Percentiles rank a stretch among this genome's conserved stretches.
These are phyloP conservation scores for Drosophila siamana DNA, from an alignment of 2,888 invertebrate genomes.

Conservation along the genomic window DNA sequence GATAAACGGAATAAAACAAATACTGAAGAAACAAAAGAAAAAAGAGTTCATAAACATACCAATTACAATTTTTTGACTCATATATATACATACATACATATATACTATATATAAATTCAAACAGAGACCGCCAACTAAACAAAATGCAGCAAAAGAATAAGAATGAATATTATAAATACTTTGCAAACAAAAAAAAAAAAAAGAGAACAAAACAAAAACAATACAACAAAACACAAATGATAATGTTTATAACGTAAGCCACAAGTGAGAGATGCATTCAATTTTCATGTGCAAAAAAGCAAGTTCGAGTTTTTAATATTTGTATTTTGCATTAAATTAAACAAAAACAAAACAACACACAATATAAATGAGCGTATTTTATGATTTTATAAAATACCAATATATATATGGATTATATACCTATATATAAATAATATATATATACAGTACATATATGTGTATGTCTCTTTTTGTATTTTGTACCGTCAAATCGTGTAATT, in stretches of 20 bases:
- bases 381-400: constrained; percentile 75
- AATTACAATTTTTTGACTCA: constrained; percentile 62
- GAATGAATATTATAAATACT: constrained; percentile 37
- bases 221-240: constrained; percentile 39
- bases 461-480: constrained; percentile 76
- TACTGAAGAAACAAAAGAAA: constrained; percentile 12
- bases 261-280: constrained; percentile 72
- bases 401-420: constrained; percentile 43
- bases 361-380: constrained; percentile 65
- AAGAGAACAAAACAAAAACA: constrained; percentile 18
- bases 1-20: constrained; percentile 36
- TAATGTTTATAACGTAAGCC: constrained; percentile 65
- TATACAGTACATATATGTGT: constrained; percentile 67
- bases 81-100: constrained; percentile 43
- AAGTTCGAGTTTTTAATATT: constrained; percentile 72
- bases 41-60: constrained; percentile 58
- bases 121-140: constrained; percentile 68
- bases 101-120: constrained; percentile 48
- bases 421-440: constrained; percentile 39
- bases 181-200: constrained; percentile 26
- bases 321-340: constrained; percentile 75
- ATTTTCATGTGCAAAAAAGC: constrained; percentile 62
- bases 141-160: constrained; percentile 46
- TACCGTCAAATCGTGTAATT: constrained; percentile 76
- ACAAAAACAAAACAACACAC: constrained; percentile 37